Evolutionary conservation across 2,888 invertebrate genomes (phyloP), one percentile per base, ranked within the genome.

Genomic region (Temnothorax unifasciatus): DNA sequence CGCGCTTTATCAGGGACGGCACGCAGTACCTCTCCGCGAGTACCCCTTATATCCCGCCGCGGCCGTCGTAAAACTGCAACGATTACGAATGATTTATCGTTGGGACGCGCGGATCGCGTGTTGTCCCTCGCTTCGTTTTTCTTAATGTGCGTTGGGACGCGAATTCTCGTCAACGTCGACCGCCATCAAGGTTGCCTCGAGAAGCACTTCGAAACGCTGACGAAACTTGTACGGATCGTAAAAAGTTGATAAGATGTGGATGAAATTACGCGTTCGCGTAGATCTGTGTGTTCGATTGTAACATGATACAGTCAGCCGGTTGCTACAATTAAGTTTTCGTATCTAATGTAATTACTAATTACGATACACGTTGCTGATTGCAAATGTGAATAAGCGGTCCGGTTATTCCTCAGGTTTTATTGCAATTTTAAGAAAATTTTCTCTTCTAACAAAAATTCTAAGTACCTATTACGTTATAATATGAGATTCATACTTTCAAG

Each of bases 41-140:
- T 21, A 44, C 4, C 15, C 5, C 38, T 66, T 18, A 4, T 50
- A 4, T 50, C 84, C 71, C n/a, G 8, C 11, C 34, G 34, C 34
- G 34, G 6, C 34, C 83, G 85, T 85, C 83, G 87, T 79, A 85
- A 89, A 91, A 90, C 88, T 91, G 90, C 90, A 91, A 86, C 86
- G 88, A 90, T 92, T 91, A 89, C 47, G 85, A 84, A 89, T 90
- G 91, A 92, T 92, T 86, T 87, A 89, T 88, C 84, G 86, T 68
- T 44, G 68, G 50, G 82, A 87, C 52, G 75, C 68, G 75, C 18
- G 83, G 83, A 85, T 90, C 86, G 90, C 88, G 90, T 90, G 88
- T 87, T 88, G 29, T 89, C 83, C 82, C 9, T 87, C 73, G 84
- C 75, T 82, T 68, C 86, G 71, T 76, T 86, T 73, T 86, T 86